These are phyloP conservation scores for Drosophila helvetica DNA, from an alignment of 2,888 invertebrate genomes.

Conservation along the genomic window DNA sequence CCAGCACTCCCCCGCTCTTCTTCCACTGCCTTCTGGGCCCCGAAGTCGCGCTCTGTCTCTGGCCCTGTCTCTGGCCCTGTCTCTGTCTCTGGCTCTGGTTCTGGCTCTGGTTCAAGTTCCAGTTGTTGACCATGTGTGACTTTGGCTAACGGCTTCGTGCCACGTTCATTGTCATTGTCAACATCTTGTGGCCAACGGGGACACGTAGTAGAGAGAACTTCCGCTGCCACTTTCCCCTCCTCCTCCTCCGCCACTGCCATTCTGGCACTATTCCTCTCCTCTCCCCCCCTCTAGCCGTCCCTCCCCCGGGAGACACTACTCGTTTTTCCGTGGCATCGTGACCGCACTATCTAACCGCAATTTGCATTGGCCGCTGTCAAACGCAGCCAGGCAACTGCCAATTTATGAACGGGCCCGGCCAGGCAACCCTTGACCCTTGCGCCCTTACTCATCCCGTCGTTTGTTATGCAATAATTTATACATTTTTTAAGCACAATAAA, in stretches of 20 bases:
- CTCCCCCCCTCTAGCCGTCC: no score
- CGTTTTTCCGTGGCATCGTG: background rate
- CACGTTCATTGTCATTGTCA: slow-evolving; percentile 78
- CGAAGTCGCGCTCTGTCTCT: background rate
- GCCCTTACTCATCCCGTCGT: slow-evolving; percentile 30
- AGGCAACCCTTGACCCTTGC: slow-evolving; percentile 47
- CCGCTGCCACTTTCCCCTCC: background rate
- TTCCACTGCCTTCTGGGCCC: background rate
- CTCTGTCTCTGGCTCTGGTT: background rate
- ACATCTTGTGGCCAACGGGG: slow-evolving; percentile 70
- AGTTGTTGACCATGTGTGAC: slow-evolving; percentile 56
- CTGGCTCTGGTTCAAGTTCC: slow-evolving; percentile 15
- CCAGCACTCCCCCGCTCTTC: background rate
- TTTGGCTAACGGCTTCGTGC: slow-evolving; percentile 37
- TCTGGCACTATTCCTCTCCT: background rate
- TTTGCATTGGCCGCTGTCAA: slow-evolving; percentile 76
- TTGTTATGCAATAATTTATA: slow-evolving; percentile 72
- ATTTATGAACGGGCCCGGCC: slow-evolving; percentile 63
- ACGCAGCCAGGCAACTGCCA: slow-evolving; percentile 71
- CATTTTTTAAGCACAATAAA: slow-evolving; percentile 77
- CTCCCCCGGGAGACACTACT: no score
- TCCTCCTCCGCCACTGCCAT: no score
- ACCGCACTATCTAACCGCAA: slow-evolving; percentile 52
- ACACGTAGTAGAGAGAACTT: slow-evolving; percentile 52
- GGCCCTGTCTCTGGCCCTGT: background rate